Conservation (phyloP, 2,113 vertebrate species). For the Semicossyphus pulcher region DNA sequence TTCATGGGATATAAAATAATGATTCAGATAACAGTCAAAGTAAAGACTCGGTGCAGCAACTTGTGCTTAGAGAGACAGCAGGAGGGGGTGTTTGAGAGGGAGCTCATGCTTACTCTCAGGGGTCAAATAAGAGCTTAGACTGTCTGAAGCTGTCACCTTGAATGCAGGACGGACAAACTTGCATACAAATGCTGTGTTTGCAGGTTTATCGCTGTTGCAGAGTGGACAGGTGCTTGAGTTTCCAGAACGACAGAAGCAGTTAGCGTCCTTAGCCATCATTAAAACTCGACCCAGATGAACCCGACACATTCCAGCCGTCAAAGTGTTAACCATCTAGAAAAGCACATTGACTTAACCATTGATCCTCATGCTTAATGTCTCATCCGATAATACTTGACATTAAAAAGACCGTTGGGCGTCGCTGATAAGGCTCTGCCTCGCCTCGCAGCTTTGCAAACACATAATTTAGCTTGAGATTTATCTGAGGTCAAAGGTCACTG, state of each 20-base stretch:
- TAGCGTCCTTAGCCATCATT: not conserved
- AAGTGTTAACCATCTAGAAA: slow-evolving; percentile 22
- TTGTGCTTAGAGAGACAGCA: slow-evolving; percentile 41
- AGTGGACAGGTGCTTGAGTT: not conserved
- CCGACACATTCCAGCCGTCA: not conserved
- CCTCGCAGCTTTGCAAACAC: slow-evolving; percentile 9
- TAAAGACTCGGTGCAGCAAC: slow-evolving; percentile 48
- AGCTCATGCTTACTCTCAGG: slow-evolving; percentile 26
- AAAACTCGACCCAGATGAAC: slow-evolving; percentile 1
- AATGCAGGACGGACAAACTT: slow-evolving; percentile 27
- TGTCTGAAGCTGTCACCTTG: slow-evolving; percentile 52
- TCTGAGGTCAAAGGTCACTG: slow-evolving; percentile 58
- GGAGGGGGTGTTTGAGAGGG: not conserved
- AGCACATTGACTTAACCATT: slow-evolving; percentile 33
- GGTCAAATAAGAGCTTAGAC: slow-evolving; percentile 51
- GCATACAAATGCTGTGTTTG: slow-evolving; percentile 16
- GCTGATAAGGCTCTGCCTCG: slow-evolving; percentile 47
- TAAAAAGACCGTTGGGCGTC: not conserved
- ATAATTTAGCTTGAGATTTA: slow-evolving; percentile 32
- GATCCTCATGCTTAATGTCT: slow-evolving; percentile 18
- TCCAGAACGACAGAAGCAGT: not conserved
- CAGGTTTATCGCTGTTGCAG: slow-evolving; percentile 1
- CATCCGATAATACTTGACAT: slow-evolving; percentile 15
- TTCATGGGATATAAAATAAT: slow-evolving; percentile 70
- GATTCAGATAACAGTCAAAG: slow-evolving; percentile 60